These are phyloP conservation scores for Onychorhynchus coronatus DNA, from an alignment of 2,113 vertebrate genomes.

Conservation along the genomic window DNA sequence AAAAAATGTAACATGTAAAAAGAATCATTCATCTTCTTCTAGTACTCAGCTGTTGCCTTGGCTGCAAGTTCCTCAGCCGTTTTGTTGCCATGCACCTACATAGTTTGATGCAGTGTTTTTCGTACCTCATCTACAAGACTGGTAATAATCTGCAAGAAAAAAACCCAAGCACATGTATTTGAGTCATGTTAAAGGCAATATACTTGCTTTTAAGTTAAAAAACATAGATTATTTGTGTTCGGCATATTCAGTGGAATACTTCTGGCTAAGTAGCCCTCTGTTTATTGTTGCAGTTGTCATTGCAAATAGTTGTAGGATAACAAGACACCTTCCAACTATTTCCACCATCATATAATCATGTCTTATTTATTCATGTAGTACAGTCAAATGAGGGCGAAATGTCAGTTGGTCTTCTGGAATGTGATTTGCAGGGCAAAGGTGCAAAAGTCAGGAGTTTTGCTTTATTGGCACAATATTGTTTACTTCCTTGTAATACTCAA, in stretches of 20 bases:
- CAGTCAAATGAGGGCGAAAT: not conserved
- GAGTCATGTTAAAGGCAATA: not conserved
- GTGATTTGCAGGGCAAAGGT: not conserved
- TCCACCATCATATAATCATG: not conserved
- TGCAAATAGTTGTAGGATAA: not conserved
- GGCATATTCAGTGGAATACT: not conserved
- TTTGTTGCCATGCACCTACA: not conserved
- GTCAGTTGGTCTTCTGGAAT: not conserved
- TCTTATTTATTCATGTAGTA: not conserved
- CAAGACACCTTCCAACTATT: not conserved
- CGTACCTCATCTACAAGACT: not conserved
- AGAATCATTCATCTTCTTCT: not conserved
- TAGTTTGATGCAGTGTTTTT: not conserved
- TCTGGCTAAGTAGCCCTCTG: not conserved
- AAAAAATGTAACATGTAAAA: not conserved
- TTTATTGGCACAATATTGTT: not conserved
- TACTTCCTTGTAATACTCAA: not conserved
- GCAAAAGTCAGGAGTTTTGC: not conserved
- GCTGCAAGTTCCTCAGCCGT: not conserved
- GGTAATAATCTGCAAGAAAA: not conserved
- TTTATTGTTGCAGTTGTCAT: not conserved
- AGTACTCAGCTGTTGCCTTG: not conserved
- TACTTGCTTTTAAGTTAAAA: not conserved
- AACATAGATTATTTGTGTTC: not conserved
- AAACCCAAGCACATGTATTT: rapidly evolving